Evolutionary conservation across 2,797 vertebrate species (phyloP), one percentile per base, ranked within the genome.

Genomic region (Paratrypauchen microcephalus): DNA sequence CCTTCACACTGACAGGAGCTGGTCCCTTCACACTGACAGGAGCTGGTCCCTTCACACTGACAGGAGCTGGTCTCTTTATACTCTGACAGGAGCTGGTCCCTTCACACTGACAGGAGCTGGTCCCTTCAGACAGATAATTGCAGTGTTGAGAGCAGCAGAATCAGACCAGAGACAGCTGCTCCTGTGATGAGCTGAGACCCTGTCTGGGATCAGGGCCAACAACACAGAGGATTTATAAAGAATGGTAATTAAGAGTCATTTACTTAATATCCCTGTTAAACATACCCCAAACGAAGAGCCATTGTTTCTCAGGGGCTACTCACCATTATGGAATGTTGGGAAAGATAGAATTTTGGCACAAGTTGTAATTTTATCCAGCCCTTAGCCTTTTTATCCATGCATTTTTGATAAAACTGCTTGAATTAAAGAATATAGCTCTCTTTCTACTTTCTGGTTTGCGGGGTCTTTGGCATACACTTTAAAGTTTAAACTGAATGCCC

Each of bases 41-140:
- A 30, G 28, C 28, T 30, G 28, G 28, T 30, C 28, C 28, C 28
- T 4, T 30, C 28, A 30, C 28, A 30, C 28, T 30, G 28, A 30
- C 28, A 30, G 28, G 28, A 30, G 28, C 28, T 30, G 28, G 2
- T 30, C 28, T 0, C 28, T 5, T 30, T 4, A 30, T 4, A 30
- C 28, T 3, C 28, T 30, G 28, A 30, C 28, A 30, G 28, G 28
- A 30, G 28, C 32, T 8, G 32, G 32, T 32, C 7, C 32, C 32
- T 4, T 32, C 32, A 72, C 74, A 2, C 76, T 73, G 79, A 88
- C 81, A 86, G 84, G 79, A 80, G 84, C 75, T 48, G 70, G 73
- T 85, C 83, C 75, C 78, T 84, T 89, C 83, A 89, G n/a, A 67
- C 70, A 69, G 62, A 75, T 87, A 88, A 86, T 83, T 82, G 82